These are phyloP conservation scores for Erebia ligea DNA, from an alignment of 2,888 invertebrate genomes.

Conservation along the genomic window DNA sequence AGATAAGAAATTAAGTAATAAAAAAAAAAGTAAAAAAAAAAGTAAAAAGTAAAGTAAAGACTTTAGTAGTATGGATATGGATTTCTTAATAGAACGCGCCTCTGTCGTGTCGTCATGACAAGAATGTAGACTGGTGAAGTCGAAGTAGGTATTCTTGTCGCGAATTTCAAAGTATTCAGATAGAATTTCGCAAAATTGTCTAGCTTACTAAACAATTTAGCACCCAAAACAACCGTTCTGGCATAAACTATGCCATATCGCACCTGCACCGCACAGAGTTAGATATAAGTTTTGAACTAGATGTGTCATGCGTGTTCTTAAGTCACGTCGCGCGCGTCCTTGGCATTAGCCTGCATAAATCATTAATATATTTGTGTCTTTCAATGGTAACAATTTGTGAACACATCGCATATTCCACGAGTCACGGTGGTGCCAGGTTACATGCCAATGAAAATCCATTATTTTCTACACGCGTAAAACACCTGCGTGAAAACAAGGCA, in stretches of 20 bases:
- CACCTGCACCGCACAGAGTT: conserved; percentile 24
- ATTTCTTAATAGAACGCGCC: too few species aligned
- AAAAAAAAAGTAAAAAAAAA: too few species aligned
- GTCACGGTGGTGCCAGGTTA: too few species aligned
- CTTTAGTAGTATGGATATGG: too few species aligned
- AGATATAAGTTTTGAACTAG: neutral
- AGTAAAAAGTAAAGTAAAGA: too few species aligned
- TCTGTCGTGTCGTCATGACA: too few species aligned
- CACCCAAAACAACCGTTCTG: neutral
- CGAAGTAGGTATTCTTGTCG: neutral
- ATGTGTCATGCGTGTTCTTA: neutral
- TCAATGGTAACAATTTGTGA: neutral
- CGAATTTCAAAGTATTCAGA: neutral
- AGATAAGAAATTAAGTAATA: too few species aligned
- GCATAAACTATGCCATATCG: conserved; percentile 23
- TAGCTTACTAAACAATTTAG: conserved; percentile 14
- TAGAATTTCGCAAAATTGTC: neutral
- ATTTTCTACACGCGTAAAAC: too few species aligned
- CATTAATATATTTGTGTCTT: neutral
- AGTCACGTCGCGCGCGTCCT: neutral
- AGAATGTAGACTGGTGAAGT: too few species aligned
- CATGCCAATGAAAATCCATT: too few species aligned
- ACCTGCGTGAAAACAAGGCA: too few species aligned
- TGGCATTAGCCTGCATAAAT: neutral
- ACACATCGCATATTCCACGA: too few species aligned